These are phyloP conservation scores for Cancer borealis DNA, from an alignment of 2,888 invertebrate genomes.

Conservation along the genomic window DNA sequence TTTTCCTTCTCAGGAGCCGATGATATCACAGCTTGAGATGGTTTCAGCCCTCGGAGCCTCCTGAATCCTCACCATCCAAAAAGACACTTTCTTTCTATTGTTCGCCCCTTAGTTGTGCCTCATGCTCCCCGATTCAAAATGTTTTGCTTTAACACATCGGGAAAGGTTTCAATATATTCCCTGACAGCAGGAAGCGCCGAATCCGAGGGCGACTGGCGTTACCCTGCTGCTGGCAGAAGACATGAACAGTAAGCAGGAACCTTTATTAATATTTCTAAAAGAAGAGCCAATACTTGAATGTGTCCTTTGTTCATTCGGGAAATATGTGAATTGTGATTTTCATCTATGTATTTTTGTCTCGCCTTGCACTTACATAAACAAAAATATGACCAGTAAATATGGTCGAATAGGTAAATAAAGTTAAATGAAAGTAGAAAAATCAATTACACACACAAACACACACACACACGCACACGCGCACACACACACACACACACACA, in stretches of 20 bases:
- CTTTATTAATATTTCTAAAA: background rate
- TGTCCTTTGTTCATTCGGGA: background rate
- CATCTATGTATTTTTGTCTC: background rate
- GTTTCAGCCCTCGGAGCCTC: background rate
- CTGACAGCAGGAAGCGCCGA: background rate
- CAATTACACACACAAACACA: too few relatives aligned
- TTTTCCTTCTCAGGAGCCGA: conserved; percentile 12
- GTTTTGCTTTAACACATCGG: background rate
- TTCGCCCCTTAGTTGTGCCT: background rate
- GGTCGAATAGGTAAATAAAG: too few relatives aligned
- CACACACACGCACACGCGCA: too few relatives aligned
- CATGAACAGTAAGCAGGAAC: background rate
- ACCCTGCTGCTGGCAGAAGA: background rate
- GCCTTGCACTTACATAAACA: background rate
- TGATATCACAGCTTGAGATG: background rate
- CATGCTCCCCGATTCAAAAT: background rate
- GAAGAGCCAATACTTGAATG: background rate
- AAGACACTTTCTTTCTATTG: background rate
- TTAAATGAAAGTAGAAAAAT: too few relatives aligned
- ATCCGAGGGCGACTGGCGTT: background rate
- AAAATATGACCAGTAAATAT: background rate
- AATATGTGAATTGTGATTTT: background rate
- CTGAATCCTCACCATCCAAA: background rate
- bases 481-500: too few relatives aligned
- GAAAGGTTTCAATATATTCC: background rate